Evolutionary conservation across 2,797 vertebrate species (phyloP), one percentile per base, ranked within the genome.

Genomic region (Sciurus vulgaris): DNA sequence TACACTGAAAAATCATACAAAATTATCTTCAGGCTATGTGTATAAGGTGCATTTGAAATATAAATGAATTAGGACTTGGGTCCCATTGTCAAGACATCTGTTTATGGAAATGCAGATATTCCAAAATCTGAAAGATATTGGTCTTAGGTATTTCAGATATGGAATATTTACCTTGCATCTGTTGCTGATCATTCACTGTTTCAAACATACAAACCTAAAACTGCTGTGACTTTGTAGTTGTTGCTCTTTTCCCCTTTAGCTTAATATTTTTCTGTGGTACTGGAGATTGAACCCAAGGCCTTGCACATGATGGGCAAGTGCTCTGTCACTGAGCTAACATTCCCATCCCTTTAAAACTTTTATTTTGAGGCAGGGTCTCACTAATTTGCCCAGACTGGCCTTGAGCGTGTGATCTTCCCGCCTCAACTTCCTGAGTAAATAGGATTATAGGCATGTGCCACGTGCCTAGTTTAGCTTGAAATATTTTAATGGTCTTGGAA

Each of bases 121-220:
- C 51, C 11, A 44, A 28, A 77, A 69, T 61, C 14, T 44, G 22
- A 93, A 51, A 81, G 47, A 73, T 26, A 11, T 14, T 44, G 22
- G 35, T 17, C 7, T 30, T 54, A 93, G 38, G 28, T n/a, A 51
- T 72, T 87, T 61, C 20, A 7, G 20, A 13, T 81, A 65, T 73
- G 54, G 41, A 82, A 54, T 88, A 41, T 35, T 82, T 22, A 88
- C 22, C 7, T 33, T 17, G 11, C 74, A 26, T 44, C 12, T 73
- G 10, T 61, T 96, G 51, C 89, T 89, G 61, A 59, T 30, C 59
- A 70, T n/a, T 1, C 49, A 93, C 41, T 86, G 35, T 86, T 93
- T 96, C 59, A 49, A 86, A 82, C 12, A 89, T 91, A 41, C 65
- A 79, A 93, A 96, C 38, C n/a, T 85, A 73, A 85, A 91, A 85